Evolutionary conservation across 2,113 vertebrate species (phyloP).

Genomic region (Sturnira hondurensis): DNA sequence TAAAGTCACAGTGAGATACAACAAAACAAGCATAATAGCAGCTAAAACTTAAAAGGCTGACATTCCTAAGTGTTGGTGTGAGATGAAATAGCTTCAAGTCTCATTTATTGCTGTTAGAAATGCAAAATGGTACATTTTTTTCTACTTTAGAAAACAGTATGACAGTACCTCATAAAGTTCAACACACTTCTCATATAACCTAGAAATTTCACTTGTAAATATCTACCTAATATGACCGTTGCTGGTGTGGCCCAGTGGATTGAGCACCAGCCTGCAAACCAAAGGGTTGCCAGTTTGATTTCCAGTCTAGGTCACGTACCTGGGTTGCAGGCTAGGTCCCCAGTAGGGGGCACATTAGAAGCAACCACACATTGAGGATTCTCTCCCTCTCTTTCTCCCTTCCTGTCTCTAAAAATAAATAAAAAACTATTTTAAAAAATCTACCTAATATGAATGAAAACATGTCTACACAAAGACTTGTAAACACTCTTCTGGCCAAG

Average conservation of each 20-base stretch:
- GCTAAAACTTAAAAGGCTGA: not conserved
- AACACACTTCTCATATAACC: not conserved
- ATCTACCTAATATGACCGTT: not conserved
- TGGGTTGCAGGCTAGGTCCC: no score
- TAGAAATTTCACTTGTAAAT: not conserved
- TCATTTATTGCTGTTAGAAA: not conserved
- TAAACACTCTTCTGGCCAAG: no score
- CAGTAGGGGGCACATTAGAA: no score
- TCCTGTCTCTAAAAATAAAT: no score
- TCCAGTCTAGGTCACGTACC: no score
- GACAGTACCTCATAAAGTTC: not conserved
- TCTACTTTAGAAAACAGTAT: not conserved
- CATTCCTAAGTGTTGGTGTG: not conserved
- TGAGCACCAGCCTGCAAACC: no score
- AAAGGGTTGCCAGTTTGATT: no score
- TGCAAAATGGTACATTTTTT: not conserved
- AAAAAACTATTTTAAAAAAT: not conserved
- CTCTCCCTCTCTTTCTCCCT: no score
- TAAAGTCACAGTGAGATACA: not conserved
- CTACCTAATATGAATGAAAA: not conserved
- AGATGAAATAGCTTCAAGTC: not conserved
- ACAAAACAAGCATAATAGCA: not conserved
- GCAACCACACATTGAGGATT: no score
- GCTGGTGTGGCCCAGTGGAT: no score
- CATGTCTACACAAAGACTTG: not conserved